phyloP scores from a whole-genome alignment of 2,113 vertebrate species.

The Thymallus thymallus region DNA sequence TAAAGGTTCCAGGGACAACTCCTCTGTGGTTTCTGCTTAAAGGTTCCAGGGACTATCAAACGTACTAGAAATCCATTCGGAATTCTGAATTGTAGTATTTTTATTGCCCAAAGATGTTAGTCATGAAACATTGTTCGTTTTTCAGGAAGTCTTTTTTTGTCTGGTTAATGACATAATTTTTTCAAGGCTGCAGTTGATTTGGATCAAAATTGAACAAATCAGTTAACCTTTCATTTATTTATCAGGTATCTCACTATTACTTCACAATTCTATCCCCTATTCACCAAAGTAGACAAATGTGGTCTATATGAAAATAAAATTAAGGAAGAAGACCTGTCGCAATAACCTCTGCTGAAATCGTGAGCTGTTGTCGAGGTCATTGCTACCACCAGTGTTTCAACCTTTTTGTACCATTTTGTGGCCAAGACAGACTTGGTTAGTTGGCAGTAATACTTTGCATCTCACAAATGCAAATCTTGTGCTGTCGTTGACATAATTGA shows the following conservation, averaged over 20 bases:
- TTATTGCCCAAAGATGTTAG: conserved; percentile 15
- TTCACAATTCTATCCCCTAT: conserved; percentile 5
- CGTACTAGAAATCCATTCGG: conserved; percentile 19
- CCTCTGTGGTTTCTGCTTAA: conserved; percentile 18
- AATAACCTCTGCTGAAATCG: background rate
- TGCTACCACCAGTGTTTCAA: background rate
- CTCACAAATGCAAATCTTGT: conserved; percentile 22
- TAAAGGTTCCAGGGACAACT: too few species aligned
- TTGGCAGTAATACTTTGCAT: conserved; percentile 28
- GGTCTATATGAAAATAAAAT: background rate
- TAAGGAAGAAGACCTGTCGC: background rate
- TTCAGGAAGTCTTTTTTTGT: background rate
- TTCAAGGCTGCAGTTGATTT: conserved; percentile 19
- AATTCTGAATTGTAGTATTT: conserved; percentile 26
- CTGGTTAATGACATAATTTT: conserved; percentile 6
- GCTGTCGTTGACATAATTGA: conserved; percentile 41
- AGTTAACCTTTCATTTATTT: too few species aligned
- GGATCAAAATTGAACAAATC: background rate
- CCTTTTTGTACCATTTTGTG: background rate
- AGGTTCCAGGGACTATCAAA: too few species aligned
- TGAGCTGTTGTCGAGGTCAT: too few species aligned
- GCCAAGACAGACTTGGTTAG: background rate
- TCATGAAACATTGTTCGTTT: background rate
- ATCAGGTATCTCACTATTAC: conserved; percentile 16
- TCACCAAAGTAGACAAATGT: background rate